These are phyloP conservation scores for Arrhamphus sclerolepis DNA, from an alignment of 2,797 vertebrate genomes.

Conservation along the genomic window DNA sequence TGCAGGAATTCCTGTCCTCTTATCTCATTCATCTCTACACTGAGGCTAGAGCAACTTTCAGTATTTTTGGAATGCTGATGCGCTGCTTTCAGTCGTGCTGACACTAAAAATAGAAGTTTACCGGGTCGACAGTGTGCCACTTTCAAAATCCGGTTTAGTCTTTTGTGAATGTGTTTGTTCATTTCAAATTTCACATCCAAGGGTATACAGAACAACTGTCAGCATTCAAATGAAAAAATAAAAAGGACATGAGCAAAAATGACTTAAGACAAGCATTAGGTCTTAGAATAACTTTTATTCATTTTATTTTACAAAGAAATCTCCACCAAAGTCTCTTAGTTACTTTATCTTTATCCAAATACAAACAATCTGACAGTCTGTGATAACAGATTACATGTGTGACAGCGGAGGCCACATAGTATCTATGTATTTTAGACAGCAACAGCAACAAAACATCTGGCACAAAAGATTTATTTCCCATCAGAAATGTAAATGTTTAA, in stretches of 20 bases:
- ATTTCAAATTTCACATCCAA: background rate
- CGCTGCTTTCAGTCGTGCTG: slow-evolving; percentile 39
- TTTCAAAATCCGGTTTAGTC: background rate
- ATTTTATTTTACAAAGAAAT: slow-evolving; percentile 77
- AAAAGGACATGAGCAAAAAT: background rate
- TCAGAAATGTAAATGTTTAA: slow-evolving; percentile 52
- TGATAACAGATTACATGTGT: slow-evolving; percentile 56
- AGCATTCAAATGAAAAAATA: background rate
- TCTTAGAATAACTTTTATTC: slow-evolving; percentile 79
- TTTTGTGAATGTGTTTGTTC: background rate
- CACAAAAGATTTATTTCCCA: slow-evolving; percentile 35
- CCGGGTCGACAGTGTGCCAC: background rate
- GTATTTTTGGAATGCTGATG: slow-evolving; percentile 74
- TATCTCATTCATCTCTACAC: slow-evolving; percentile 74
- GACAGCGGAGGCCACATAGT: slow-evolving; percentile 42
- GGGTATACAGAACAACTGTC: background rate
- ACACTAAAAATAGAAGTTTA: slow-evolving; percentile 65
- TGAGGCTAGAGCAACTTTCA: slow-evolving; percentile 50
- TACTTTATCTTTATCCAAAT: slow-evolving; percentile 65
- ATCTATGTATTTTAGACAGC: slow-evolving; percentile 40
- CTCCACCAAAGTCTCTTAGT: slow-evolving; percentile 61
- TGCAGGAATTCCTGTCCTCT: slow-evolving; percentile 73
- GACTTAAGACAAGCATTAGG: slow-evolving; percentile 16
- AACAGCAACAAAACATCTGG: slow-evolving; percentile 41
- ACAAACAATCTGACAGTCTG: slow-evolving; percentile 69